phyloP scores from a whole-genome alignment of 2,888 invertebrate genomes.

The Erebia epiphron region DNA sequence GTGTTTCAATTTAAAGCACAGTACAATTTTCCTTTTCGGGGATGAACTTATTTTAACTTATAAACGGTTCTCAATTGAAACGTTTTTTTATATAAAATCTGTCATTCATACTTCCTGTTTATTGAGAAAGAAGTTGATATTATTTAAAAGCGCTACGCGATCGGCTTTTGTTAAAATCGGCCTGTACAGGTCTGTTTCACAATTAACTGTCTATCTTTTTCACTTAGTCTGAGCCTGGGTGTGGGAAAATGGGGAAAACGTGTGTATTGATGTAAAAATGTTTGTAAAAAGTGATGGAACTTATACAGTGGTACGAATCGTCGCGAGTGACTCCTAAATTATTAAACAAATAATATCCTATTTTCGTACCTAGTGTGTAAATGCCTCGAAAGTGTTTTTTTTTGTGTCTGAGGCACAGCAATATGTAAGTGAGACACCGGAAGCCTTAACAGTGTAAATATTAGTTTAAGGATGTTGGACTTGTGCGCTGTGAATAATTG shows the following conservation, averaged over 20 bases:
- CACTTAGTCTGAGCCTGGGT: conserved; percentile 5
- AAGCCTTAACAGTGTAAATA: conserved; percentile 80
- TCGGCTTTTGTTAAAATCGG: not conserved
- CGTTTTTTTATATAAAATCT: too few species aligned
- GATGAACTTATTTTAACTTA: too few species aligned
- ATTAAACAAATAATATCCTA: conserved; percentile 43
- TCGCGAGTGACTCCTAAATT: conserved; percentile 45
- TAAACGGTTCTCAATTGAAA: too few species aligned
- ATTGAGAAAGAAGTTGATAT: too few species aligned
- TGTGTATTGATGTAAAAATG: conserved; percentile 33
- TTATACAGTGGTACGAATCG: conserved; percentile 2
- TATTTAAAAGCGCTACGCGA: not conserved
- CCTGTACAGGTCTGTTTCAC: not conserved
- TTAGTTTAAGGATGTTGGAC: conserved; percentile 58
- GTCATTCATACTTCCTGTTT: too few species aligned
- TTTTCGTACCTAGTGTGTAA: conserved; percentile 47
- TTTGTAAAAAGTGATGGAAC: conserved; percentile 17
- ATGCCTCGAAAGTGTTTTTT: conserved; percentile 37
- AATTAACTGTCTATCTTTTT: conserved; percentile 7
- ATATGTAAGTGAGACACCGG: conserved; percentile 63
- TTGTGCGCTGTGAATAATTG: conserved; percentile 64
- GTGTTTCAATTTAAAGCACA: too few species aligned
- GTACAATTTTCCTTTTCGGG: too few species aligned
- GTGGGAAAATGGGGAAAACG: conserved; percentile 35
- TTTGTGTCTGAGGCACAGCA: conserved; percentile 46